Evolutionary conservation across 2,888 invertebrate genomes (phyloP), one percentile per base, ranked within the genome.

Genomic region (Scaptomyza caliginosa): DNA sequence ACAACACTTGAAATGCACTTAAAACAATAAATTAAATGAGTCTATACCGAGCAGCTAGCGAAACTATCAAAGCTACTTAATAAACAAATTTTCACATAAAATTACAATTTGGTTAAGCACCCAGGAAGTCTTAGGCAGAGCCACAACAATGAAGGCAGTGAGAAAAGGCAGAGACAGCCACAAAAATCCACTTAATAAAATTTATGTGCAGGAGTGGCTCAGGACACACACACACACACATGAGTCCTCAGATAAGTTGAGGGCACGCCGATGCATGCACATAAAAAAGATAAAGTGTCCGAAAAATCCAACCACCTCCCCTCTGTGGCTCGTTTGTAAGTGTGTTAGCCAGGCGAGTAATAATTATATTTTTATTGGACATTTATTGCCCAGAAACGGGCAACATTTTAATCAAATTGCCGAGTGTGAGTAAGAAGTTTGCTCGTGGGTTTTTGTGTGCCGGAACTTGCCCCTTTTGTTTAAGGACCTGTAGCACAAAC

Each of bases 331-430:
- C 19, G 55, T 7, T 62, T 60, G 77, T 74, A 81, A 74, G 82
- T 77, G 79, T 80, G 87, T 73, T 72, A 77, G 77, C 77, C 80
- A 67, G 75, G 77, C 74, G 84, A 80, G 88, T 88, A 88, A 88
- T 88, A 89, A 89, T 90, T 90, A 89, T 89, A 88, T 88, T 87
- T 89, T 90, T 89, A 90, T 89, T 89, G 86, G 89, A 89, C 90
- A 89, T 89, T 89, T 90, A 90, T 89, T 90, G 88, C 89, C 81
- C 83, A 68, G 66, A 75, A 69, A 59, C 65, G 68, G 59, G 51
- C 71, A 79, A 88, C 77, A 85, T 77, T 86, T 81, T 88, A 88
- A 88, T 88, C 83, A 87, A 76, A 69, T 77, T 67, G 57, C 43
- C 40, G 34, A 48, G 71, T 46, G 30, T 38, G 48, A 34, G 38